A percentile compares a stretch with the other conserved stretches of the same genome.
Evolutionary conservation across 2,113 vertebrate species (phyloP).

Genomic region (Marmota flaviventris): DNA sequence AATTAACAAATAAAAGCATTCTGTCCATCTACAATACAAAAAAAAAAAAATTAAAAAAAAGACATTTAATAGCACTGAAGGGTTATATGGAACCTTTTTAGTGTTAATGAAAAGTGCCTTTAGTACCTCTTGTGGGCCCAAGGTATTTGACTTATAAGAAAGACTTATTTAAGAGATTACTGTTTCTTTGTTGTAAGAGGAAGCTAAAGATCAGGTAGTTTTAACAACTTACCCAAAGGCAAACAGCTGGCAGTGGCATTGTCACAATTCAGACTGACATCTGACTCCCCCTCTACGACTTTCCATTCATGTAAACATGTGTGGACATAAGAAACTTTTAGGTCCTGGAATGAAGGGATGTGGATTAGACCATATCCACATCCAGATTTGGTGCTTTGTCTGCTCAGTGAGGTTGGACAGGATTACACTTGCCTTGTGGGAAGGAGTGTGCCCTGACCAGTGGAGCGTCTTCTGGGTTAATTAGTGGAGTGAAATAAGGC

Average conservation of each 20-base stretch:
- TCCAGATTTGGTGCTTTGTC: not conserved
- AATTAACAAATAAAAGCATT: no score
- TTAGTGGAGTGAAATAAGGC: not conserved
- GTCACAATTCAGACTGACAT: not conserved
- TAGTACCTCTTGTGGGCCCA: not conserved
- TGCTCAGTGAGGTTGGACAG: not conserved
- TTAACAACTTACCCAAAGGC: conserved; percentile 42
- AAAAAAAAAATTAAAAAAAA: not conserved
- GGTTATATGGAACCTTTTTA: not conserved
- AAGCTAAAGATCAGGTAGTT: conserved; percentile 32
- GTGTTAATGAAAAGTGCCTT: conserved; percentile 16
- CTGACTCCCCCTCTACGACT: not conserved
- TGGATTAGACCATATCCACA: not conserved
- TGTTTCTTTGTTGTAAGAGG: not conserved
- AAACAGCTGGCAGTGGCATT: not conserved
- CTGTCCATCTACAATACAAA: no score
- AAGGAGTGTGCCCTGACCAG: not conserved
- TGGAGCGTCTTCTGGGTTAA: not conserved
- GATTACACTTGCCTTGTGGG: not conserved
- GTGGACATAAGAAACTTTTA: not conserved
- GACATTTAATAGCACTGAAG: not conserved
- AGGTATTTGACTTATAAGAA: not conserved
- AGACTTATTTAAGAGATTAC: not conserved
- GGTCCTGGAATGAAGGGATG: not conserved
- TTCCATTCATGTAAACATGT: not conserved